A percentile compares a stretch with the other conserved stretches of the same genome.
Conservation (phyloP, 1,140 invertebrate genomes). For the Bombus consobrinus region DNA sequence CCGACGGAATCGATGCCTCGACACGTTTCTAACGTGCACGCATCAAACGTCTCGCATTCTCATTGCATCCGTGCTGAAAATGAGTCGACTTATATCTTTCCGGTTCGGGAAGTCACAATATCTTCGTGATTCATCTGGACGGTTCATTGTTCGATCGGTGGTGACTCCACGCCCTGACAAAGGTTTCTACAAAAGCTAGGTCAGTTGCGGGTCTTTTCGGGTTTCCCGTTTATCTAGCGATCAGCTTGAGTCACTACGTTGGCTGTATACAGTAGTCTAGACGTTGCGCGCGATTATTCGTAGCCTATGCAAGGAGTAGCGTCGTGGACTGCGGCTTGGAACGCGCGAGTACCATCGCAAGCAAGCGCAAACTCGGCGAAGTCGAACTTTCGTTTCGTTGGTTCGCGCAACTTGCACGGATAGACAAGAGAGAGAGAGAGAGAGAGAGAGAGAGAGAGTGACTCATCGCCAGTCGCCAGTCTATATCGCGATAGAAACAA, state of each 20-base stretch:
- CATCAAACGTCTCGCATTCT: neutral
- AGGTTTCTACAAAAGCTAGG: neutral
- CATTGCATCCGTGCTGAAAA: neutral
- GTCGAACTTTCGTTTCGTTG: constrained; percentile 52
- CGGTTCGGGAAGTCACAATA: neutral
- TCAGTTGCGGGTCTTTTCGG: constrained; percentile 2
- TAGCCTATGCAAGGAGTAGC: neutral
- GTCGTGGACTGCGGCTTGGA: neutral
- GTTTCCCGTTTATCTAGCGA: constrained; percentile 54
- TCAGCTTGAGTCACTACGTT: constrained; percentile 51
- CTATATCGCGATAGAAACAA: constrained; percentile 44
- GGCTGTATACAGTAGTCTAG: too few species aligned
- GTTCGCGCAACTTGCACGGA: constrained; percentile 3
- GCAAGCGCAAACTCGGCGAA: constrained; percentile 10
- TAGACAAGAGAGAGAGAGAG: neutral
- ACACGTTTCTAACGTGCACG: neutral
- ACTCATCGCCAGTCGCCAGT: constrained; percentile 13
- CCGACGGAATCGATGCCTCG: neutral
- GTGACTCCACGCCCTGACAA: too few species aligned
- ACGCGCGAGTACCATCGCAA: neutral
- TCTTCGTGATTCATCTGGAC: constrained; percentile 1
- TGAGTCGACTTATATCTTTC: neutral
- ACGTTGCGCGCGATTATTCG: constrained; percentile 19
- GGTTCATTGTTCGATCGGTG: neutral
- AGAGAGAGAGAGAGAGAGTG: neutral